Evolutionary conservation across 2,113 vertebrate genomes (phyloP).

Genomic region (Halcyon senegalensis): DNA sequence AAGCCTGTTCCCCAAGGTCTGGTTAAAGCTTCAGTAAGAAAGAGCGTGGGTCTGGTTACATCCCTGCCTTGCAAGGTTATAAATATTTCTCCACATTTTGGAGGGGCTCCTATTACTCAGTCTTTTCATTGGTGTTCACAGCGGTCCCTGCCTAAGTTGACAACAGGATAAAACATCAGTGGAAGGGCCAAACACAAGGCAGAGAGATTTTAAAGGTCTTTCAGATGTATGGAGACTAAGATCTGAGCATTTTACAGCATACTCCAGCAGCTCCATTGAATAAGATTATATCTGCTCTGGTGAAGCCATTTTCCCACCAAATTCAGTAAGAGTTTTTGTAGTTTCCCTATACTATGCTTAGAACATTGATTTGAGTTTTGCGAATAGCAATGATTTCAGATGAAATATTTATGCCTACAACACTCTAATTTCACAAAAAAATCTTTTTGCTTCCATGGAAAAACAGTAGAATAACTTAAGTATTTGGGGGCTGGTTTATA

Average conservation of each 20-base stretch:
- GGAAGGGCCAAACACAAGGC: neutral
- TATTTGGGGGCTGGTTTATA: neutral
- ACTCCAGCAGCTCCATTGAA: neutral
- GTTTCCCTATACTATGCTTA: neutral
- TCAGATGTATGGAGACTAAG: neutral
- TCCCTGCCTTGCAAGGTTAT: neutral
- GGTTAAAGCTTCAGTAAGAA: neutral
- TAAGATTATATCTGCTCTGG: neutral
- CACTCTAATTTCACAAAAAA: neutral
- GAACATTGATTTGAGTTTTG: neutral
- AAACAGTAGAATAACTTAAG: neutral
- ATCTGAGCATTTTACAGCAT: neutral
- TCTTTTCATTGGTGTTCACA: neutral
- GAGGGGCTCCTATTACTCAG: neutral
- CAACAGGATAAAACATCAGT: neutral
- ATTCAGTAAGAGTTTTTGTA: neutral
- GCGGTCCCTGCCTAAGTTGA: neutral
- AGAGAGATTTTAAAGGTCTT: neutral
- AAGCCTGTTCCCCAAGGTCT: neutral
- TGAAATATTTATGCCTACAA: neutral
- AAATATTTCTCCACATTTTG: neutral
- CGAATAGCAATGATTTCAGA: neutral
- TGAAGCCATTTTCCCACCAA: neutral
- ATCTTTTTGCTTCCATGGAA: neutral
- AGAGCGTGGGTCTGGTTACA: rapidly evolving